A percentile compares a stretch with the other conserved stretches of the same genome.
Conservation (phyloP, 1,140 invertebrate species). For the Dendroctonus ponderosae region DNA sequence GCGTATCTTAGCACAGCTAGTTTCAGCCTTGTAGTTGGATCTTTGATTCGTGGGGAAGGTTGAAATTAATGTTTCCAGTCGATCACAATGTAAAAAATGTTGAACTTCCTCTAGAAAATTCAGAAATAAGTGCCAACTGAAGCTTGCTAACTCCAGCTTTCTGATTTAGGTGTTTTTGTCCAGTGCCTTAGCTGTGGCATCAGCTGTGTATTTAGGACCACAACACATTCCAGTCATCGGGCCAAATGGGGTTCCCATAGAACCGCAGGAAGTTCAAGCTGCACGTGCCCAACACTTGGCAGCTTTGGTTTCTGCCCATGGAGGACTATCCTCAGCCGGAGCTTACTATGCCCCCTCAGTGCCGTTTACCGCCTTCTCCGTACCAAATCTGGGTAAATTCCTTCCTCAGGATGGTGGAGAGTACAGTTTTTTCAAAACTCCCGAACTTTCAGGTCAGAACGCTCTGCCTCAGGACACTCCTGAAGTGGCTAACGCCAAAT, state of each 20-base stretch:
- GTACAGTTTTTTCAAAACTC: neutral
- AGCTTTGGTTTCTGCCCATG: slow-evolving; percentile 54
- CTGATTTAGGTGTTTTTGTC: slow-evolving; percentile 43
- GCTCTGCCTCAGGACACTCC: slow-evolving; percentile 62
- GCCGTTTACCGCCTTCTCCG: slow-evolving; percentile 7
- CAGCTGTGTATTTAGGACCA: slow-evolving; percentile 32
- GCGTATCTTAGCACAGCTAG: too few relatives aligned
- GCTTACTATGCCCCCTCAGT: slow-evolving; percentile 43
- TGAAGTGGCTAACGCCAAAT: slow-evolving; percentile 63
- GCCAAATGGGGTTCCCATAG: slow-evolving; percentile 47
- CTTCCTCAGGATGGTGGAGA: neutral
- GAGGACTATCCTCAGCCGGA: slow-evolving; percentile 23
- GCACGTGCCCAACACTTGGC: slow-evolving; percentile 60
- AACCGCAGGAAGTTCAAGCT: slow-evolving; percentile 61
- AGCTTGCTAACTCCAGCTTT: too few relatives aligned
- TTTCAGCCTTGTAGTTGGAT: too few relatives aligned
- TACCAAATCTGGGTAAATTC: slow-evolving; percentile 4
- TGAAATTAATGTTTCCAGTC: too few relatives aligned
- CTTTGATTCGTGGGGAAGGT: too few relatives aligned
- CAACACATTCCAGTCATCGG: slow-evolving; percentile 42
- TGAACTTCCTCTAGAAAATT: too few relatives aligned
- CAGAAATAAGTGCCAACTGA: too few relatives aligned
- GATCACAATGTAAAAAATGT: too few relatives aligned
- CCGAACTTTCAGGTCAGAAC: slow-evolving; percentile 38
- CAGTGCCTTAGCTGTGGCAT: slow-evolving; percentile 39